Evolutionary conservation across 2,113 vertebrate genomes (phyloP), one percentile per base, ranked within the genome.

Genomic region (Rhinolophus ferrumequinum): DNA sequence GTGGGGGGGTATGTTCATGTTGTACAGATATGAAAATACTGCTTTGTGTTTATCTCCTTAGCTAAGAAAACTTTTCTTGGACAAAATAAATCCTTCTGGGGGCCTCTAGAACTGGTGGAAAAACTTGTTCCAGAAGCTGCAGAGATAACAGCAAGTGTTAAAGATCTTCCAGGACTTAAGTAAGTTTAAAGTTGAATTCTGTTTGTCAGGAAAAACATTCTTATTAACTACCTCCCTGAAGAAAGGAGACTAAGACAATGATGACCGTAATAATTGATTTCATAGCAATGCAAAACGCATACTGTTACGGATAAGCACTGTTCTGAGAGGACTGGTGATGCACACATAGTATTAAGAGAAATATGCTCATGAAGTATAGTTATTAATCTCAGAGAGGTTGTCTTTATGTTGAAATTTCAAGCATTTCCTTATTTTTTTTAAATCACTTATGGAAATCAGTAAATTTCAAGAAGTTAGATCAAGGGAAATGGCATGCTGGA

Each of bases 1-100:
- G 41, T 4, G 54, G 26, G 11, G 84, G 47, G 75, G 26, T 26
- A 15, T 91, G 14, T 79, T 79, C 88, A 67, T 88, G 6, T 88
- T 95, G 24, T 72, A 62, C 77, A 64, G n/a, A 50, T 72, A 70
- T 93, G 95, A 58, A 97, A 83, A 77, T 79, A 44, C 28, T 86
- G 13, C 24, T 87, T 85, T 94, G 33, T 95, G 95, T 97, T 87
- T 94, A 76, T 96, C 94, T 35, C 30, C 84, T 89, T 98, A 99
- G 99, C 98, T 82, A 99, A 99, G 98, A 99, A 99, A 98, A 99
- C 99, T 15, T 99, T 99, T 94, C 99, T 99, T 91, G 99, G 99
- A 5, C 99, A 99, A 98, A 99, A 99, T 96, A 99, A 99, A 97
- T 99, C 99, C 0, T 99, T 99, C 93, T 99, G 99, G 99, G 99